Percentiles rank a stretch among this genome's conserved stretches.
Evolutionary conservation across 2,113 vertebrate genomes (phyloP).

Genomic region (Eurystomus gularis): DNA sequence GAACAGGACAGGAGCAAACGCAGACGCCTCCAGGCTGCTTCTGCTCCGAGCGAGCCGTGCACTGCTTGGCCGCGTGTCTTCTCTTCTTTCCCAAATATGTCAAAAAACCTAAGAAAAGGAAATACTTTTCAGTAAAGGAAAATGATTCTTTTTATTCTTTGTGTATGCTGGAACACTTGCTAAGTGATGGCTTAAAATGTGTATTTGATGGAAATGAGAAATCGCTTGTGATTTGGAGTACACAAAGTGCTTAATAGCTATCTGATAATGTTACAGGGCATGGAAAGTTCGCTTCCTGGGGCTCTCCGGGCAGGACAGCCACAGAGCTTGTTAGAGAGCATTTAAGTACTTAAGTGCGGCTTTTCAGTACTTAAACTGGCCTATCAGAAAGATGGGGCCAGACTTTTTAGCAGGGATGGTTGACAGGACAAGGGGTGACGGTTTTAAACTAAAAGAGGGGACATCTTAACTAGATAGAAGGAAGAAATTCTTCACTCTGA

Average conservation of each 20-base stretch:
- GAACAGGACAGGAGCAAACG: background rate
- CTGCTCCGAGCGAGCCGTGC: rapidly evolving
- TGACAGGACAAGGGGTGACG: too few species aligned
- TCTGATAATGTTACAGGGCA: background rate
- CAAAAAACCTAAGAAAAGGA: background rate
- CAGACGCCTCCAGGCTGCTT: background rate
- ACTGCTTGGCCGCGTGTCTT: background rate
- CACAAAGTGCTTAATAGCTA: background rate
- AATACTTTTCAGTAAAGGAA: background rate
- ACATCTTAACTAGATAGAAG: too few species aligned
- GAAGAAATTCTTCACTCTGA: too few species aligned
- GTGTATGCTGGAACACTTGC: background rate
- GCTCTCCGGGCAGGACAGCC: background rate
- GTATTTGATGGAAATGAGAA: background rate
- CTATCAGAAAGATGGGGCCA: too few species aligned
- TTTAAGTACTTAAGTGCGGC: background rate
- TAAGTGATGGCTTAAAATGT: background rate
- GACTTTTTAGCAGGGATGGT: too few species aligned
- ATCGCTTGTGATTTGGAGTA: background rate
- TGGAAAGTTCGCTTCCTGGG: background rate
- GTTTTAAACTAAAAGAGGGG: too few species aligned
- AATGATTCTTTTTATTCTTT: background rate
- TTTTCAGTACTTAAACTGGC: background rate
- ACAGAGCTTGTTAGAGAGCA: background rate
- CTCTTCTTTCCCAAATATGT: background rate